Evolutionary conservation across 1,140 invertebrate species (phyloP).

Genomic region (Drosophila burlai): DNA sequence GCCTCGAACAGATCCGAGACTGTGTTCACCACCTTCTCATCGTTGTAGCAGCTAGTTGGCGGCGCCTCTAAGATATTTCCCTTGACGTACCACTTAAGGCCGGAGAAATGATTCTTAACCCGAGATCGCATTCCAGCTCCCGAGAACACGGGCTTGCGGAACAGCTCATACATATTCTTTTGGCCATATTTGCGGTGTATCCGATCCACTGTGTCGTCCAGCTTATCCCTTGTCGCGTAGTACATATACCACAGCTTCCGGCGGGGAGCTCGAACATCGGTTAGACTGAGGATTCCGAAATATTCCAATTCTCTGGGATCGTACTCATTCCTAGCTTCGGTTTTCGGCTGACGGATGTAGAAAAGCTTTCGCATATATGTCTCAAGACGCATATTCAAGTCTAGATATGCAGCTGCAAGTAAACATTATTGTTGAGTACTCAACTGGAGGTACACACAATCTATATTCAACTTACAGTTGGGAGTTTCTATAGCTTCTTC

Average conservation of each 20-base stretch:
- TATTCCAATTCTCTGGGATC: slow-evolving; percentile 47
- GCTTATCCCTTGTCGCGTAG: slow-evolving; percentile 43
- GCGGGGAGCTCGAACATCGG: slow-evolving; percentile 38
- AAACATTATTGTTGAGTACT: background rate
- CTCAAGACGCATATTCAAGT: slow-evolving; percentile 49
- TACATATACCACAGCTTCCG: slow-evolving; percentile 70
- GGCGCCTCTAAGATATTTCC: slow-evolving; percentile 69
- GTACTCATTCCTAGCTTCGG: slow-evolving; percentile 7
- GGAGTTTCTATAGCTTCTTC: slow-evolving; percentile 7
- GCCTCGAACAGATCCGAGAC: slow-evolving; percentile 47
- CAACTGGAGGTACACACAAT: too few relatives aligned
- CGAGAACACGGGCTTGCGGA: slow-evolving; percentile 56
- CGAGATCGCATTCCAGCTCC: slow-evolving; percentile 39
- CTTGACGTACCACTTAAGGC: slow-evolving; percentile 61
- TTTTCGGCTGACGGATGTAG: background rate
- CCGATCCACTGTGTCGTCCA: slow-evolving; percentile 50
- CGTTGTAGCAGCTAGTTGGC: slow-evolving; percentile 43
- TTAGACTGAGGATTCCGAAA: slow-evolving; percentile 61
- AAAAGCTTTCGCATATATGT: slow-evolving; percentile 29
- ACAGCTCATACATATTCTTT: slow-evolving; percentile 65
- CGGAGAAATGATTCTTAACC: slow-evolving; percentile 56
- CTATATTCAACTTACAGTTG: slow-evolving; percentile 16
- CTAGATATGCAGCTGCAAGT: slow-evolving; percentile 19
- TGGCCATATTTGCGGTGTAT: slow-evolving; percentile 67
- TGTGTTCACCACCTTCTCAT: slow-evolving; percentile 50